Evolutionary conservation across 2,113 vertebrate genomes (phyloP).

Genomic region (Oostethus manadensis): DNA sequence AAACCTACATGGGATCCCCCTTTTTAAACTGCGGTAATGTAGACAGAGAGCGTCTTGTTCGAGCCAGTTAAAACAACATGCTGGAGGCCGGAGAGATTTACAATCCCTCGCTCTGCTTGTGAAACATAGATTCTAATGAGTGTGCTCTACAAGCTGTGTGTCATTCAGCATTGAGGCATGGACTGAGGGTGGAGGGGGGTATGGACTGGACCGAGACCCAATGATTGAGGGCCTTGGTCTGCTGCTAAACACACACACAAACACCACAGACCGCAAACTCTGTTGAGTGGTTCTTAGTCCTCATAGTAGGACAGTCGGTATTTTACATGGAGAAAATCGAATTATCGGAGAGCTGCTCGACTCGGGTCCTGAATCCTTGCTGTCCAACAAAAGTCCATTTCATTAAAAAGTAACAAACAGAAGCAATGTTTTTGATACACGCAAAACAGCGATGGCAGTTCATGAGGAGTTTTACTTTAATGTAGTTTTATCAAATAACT

Average conservation of each 20-base stretch:
- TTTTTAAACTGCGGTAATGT: constrained; percentile 63
- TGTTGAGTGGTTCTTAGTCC: constrained; percentile 61
- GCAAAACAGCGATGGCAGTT: constrained; percentile 7
- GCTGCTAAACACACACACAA: constrained; percentile 40
- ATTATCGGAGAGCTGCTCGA: too few relatives aligned
- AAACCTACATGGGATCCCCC: constrained; percentile 62
- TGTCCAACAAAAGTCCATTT: constrained; percentile 37
- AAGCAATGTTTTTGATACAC: constrained; percentile 5
- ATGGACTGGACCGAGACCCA: constrained; percentile 51
- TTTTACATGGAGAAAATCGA: constrained; percentile 15
- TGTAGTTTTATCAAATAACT: too few relatives aligned
- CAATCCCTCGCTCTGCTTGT: constrained; percentile 67
- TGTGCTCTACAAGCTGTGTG: constrained; percentile 55
- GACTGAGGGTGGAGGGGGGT: constrained; percentile 17
- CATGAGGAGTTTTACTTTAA: too few relatives aligned
- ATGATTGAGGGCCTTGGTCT: constrained; percentile 57
- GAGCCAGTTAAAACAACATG: constrained; percentile 68
- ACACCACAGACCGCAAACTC: constrained; percentile 60
- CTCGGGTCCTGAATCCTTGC: constrained; percentile 20
- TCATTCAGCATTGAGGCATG: constrained; percentile 54
- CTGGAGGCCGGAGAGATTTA: constrained; percentile 67
- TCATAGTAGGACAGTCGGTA: constrained; percentile 63
- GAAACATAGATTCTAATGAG: constrained; percentile 76
- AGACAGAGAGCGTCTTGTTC: constrained; percentile 72
- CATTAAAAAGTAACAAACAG: too few relatives aligned